Evolutionary conservation across 2,797 vertebrate species (phyloP).

Genomic region (Percopsis omiscomaycus): DNA sequence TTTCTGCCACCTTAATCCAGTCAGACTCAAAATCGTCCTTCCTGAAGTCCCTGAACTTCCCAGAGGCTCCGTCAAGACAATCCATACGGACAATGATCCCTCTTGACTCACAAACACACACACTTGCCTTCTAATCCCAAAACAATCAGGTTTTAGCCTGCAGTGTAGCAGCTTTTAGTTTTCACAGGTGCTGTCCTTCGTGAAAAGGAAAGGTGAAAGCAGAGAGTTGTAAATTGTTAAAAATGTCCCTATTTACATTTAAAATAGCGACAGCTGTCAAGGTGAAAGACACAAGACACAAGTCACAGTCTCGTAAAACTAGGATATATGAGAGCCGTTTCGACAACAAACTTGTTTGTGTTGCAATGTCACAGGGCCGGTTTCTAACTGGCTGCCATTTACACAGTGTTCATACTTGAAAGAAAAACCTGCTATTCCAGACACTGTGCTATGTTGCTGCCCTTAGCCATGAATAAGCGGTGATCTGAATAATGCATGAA

Average conservation of each 20-base stretch:
- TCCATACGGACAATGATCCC: slow-evolving; percentile 52
- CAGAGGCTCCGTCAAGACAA: slow-evolving; percentile 27
- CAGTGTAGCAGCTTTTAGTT: slow-evolving; percentile 30
- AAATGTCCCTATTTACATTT: not conserved
- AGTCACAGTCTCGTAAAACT: slow-evolving; percentile 11
- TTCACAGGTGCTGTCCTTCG: slow-evolving; percentile 1
- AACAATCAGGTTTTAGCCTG: slow-evolving; percentile 43
- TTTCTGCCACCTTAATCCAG: slow-evolving; percentile 80
- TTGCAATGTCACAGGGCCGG: slow-evolving; percentile 54
- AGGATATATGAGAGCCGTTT: slow-evolving; percentile 48
- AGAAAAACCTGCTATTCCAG: slow-evolving; percentile 7
- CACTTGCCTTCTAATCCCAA: slow-evolving; percentile 33
- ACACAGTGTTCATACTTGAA: slow-evolving; percentile 10
- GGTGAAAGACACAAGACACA: slow-evolving; percentile 7
- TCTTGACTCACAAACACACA: slow-evolving; percentile 7
- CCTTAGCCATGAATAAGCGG: no score
- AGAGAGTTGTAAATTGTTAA: slow-evolving; percentile 2
- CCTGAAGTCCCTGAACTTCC: slow-evolving; percentile 71
- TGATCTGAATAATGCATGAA: no score
- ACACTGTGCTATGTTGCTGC: not conserved
- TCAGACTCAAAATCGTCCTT: slow-evolving; percentile 83
- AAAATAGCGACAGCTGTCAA: not conserved
- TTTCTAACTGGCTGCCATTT: slow-evolving; percentile 34
- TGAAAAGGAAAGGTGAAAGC: slow-evolving; percentile 1
- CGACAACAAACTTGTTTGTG: slow-evolving; percentile 45